phyloP scores from a whole-genome alignment of 2,113 vertebrate species.

The Xiphophorus hellerii region DNA sequence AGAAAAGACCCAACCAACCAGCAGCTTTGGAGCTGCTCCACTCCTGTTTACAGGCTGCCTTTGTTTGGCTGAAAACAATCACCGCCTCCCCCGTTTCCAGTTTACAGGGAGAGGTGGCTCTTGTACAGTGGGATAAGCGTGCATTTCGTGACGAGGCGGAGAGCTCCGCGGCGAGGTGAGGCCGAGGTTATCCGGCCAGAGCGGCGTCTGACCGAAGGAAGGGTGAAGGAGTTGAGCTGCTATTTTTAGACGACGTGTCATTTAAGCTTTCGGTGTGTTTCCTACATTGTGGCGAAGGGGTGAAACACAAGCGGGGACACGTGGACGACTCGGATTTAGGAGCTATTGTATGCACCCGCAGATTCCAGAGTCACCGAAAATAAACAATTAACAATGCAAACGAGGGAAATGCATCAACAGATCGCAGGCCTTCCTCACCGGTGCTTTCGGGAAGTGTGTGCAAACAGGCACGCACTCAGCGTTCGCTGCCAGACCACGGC shows the following conservation, averaged over 20 bases:
- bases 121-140: slow-evolving; percentile 70
- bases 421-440: neutral
- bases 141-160: slow-evolving; percentile 74
- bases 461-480: slow-evolving; percentile 29
- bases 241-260: slow-evolving; percentile 76
- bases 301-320: slow-evolving; percentile 11
- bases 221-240: slow-evolving; percentile 67
- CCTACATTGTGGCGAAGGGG: slow-evolving; percentile 33
- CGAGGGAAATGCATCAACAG: slow-evolving; percentile 16
- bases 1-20: slow-evolving; percentile 20
- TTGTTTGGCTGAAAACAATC: slow-evolving; percentile 59
- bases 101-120: slow-evolving; percentile 66
- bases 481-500: slow-evolving; percentile 7
- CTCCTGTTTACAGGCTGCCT: slow-evolving; percentile 30
- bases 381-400: slow-evolving; percentile 3
- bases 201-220: slow-evolving; percentile 31
- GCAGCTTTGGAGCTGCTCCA: slow-evolving; percentile 11
- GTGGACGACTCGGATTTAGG: slow-evolving; percentile 1
- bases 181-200: slow-evolving; percentile 4
- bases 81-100: slow-evolving; percentile 30
- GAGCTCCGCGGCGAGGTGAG: slow-evolving; percentile 33
- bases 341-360: neutral
- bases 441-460: slow-evolving; percentile 20
- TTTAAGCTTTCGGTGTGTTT: slow-evolving; percentile 49
- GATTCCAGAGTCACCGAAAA: neutral